Base-by-base conservation (phyloP, 1,140 invertebrate genomes). In the Pseudomyrmex gracilis region DNA sequence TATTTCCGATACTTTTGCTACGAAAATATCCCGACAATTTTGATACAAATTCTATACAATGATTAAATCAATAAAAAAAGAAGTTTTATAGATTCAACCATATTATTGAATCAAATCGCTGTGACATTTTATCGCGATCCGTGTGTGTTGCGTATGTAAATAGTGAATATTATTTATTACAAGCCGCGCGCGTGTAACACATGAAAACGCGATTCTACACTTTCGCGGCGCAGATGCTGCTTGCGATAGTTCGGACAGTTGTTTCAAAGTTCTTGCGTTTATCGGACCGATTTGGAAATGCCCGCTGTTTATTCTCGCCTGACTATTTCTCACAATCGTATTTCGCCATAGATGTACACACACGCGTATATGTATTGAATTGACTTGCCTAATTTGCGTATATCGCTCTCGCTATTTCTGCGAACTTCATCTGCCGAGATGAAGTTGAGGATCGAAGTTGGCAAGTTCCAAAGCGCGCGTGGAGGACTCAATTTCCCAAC, bases 241-340 rank as follows among this genome's bases (percentile, higher is more conserved):
- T 73, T 17, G 13, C 45, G 49, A 53, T 4, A 12, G 55, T 34
- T 58, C n/a, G 15, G 55, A 20, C 7, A 34, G 34, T 47, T 49
- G 34, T 58, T 55, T 3, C 34, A 64, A 70, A 34, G 43, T 47
- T 80, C 34, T 34, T 34, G 34, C 45, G 53, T 24, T 12, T 45
- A 71, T 80, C 66, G 66, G 68, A 70, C 68, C 12, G 53, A 78
- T 78, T 68, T n/a, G 51, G 64, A 13, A 70, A 22, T 47, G 17
- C 10, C 12, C 57, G 53, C 12, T 78, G 70, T 80, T 70, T 71
- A 71, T 80, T 64, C 53, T 24, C 20, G 45, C 22, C 8, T 12
- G 43, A 24, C 64, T 78, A 78, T 70, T 57, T 78, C 64, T n/a
- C 76, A 20, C 53, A 15, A 80, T 71, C 22, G 12, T 34, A 34